These are phyloP conservation scores for Euzetes globulus DNA, from an alignment of 2,888 invertebrate species.

Conservation along the genomic window DNA sequence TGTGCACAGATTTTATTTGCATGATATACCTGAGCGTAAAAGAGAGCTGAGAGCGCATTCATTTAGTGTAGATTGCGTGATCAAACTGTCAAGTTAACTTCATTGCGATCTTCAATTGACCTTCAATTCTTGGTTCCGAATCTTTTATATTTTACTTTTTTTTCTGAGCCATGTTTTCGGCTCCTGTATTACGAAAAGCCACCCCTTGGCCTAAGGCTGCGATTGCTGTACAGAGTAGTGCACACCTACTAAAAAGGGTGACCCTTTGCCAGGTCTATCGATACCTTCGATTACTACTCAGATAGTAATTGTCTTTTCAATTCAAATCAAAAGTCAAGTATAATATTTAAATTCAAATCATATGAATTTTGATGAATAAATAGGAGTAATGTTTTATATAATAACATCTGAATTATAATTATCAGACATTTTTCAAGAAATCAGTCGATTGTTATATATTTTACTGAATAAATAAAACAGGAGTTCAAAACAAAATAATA, in stretches of 20 bases:
- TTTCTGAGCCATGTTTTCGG: constrained; percentile 1
- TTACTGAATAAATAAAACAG: background rate
- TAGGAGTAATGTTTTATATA: background rate
- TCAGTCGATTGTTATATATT: background rate
- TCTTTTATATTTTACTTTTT: background rate
- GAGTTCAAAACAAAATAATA: background rate
- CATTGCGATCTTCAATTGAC: constrained; percentile 26
- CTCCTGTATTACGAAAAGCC: constrained; percentile 23
- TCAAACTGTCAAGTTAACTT: constrained; percentile 31
- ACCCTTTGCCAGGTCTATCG: background rate
- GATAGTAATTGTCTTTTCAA: background rate
- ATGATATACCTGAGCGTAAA: background rate
- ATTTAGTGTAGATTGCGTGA: constrained; percentile 23
- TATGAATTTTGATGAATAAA: background rate
- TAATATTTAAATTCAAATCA: constrained; percentile 1
- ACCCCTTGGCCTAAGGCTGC: constrained; percentile 13
- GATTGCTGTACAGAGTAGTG: constrained; percentile 25
- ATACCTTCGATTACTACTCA: background rate
- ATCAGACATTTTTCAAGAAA: background rate
- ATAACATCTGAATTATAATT: background rate
- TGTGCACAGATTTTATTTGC: background rate
- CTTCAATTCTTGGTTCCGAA: constrained; percentile 25
- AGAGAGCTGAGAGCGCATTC: constrained; percentile 1
- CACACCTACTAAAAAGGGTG: constrained; percentile 31
- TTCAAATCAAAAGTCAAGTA: background rate